Evolutionary conservation across 1,140 invertebrate genomes (phyloP).

Genomic region (Diploscapter pachys): DNA sequence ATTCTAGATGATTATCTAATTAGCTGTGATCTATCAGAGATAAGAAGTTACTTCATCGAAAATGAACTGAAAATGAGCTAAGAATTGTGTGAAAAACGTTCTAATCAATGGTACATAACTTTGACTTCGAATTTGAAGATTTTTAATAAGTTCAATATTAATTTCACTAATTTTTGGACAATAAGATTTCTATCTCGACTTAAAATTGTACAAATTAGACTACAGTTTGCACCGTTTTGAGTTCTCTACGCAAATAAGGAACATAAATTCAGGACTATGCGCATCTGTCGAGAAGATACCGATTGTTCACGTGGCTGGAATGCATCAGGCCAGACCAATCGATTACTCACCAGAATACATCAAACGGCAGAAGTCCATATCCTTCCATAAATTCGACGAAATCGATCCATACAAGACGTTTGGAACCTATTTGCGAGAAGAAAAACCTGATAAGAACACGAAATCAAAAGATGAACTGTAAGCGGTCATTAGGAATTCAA

Average conservation of each 20-base stretch:
- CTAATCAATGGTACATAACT: neutral
- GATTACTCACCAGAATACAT: conserved; percentile 22
- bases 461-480: no score
- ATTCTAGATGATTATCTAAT: no score
- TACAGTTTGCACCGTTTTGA: neutral
- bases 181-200: neutral
- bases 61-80: no score
- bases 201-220: neutral
- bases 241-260: neutral
- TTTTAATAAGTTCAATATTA: neutral
- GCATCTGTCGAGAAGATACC: neutral
- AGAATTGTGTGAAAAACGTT: neutral
- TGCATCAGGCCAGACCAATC: conserved; percentile 22
- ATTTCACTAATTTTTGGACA: neutral
- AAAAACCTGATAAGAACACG: no score
- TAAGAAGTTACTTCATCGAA: no score
- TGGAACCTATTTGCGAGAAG: neutral
- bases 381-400: conserved; percentile 26
- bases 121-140: neutral
- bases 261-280: neutral
- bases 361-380: conserved; percentile 6
- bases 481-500: no score
- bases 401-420: conserved; percentile 12
- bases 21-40: no score
- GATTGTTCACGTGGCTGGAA: neutral